Evolutionary conservation across 2,113 vertebrate genomes (phyloP), one percentile per base, ranked within the genome.

Genomic region (Carlito syrichta): DNA sequence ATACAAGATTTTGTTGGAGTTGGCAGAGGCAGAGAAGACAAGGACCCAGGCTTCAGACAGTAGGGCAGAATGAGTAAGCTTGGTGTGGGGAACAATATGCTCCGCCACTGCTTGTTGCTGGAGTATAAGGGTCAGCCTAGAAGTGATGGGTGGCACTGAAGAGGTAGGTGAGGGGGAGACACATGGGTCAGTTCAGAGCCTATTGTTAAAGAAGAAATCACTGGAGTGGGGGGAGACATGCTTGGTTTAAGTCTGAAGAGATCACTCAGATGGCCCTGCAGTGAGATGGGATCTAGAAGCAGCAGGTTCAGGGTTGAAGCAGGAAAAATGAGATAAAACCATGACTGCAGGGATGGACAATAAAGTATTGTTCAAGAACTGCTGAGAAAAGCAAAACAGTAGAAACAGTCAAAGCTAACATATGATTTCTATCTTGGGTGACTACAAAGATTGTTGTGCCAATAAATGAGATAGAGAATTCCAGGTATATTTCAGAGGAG

Each of bases 261-360:
- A 60, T 63, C 4, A 17, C 14, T 66, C 69, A 50, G 23, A 20
- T 68, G 25, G 30, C 56, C 84, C 50, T 32, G 6, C 48, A 25
- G 8, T 43, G 27, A 91, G 68, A 40, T 74, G n/a, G 48, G 43
- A 52, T 38, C 13, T 74, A 20, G 82, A 54, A 63, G 58, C 2
- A 91, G 10, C 19, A 74, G 74, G 32, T 3, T 87, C 54, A 17
- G 2, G 40, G 43, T 60, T 81, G 19, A 94, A 45, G 63, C 38
- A 69, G 19, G 73, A 9, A 52, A 76, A n/a, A 86, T 22, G 38
- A 91, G 22, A 77, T 48, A 77, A 86, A 92, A 71, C 38, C 63
- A n/a, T 66, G 19, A 27, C 38, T 68, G 3, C 30, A 86, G 12
- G 50, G 2, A 56, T 20, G 10, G 63, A 43, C 32, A 62, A 56